Percentiles rank a stretch among this genome's conserved stretches.
Conservation (phyloP, 53 echinoderm and acorn worm genomes). For the Henricia sp. region DNA sequence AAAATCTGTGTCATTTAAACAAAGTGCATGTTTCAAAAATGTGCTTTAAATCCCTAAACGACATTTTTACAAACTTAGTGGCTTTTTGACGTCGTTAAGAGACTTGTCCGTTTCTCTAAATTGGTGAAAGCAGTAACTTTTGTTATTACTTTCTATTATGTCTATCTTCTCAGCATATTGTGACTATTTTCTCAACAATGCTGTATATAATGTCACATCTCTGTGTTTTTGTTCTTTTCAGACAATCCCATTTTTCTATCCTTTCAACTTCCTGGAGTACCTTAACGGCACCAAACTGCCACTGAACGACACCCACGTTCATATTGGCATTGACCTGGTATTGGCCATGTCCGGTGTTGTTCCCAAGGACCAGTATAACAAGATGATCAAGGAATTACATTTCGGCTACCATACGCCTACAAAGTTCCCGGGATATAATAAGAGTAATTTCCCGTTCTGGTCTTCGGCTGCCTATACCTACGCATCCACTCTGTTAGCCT, state of each 20-base stretch:
- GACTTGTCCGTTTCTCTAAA: too few relatives aligned
- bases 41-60: too few relatives aligned
- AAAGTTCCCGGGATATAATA: constrained; percentile 22
- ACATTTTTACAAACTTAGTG: too few relatives aligned
- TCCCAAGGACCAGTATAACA: constrained; percentile 10
- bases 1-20: background rate
- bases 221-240: too few relatives aligned
- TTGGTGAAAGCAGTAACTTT: too few relatives aligned
- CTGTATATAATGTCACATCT: too few relatives aligned
- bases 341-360: constrained; percentile 28
- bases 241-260: constrained; percentile 33
- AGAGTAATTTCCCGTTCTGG: constrained; percentile 31
- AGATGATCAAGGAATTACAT: constrained; percentile 1
- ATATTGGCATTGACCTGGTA: background rate
- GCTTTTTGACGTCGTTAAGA: too few relatives aligned
- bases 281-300: constrained; percentile 58
- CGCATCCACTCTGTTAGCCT: constrained; percentile 3
- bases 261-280: constrained; percentile 35
- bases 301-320: constrained; percentile 16
- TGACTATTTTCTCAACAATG: too few relatives aligned
- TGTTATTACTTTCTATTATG: too few relatives aligned
- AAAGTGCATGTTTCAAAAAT: background rate
- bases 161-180: too few relatives aligned
- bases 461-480: constrained; percentile 41
- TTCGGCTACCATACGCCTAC: constrained; percentile 32